Evolutionary conservation across 2,797 vertebrate genomes (phyloP).

Genomic region (Synaphobranchus kaupii): DNA sequence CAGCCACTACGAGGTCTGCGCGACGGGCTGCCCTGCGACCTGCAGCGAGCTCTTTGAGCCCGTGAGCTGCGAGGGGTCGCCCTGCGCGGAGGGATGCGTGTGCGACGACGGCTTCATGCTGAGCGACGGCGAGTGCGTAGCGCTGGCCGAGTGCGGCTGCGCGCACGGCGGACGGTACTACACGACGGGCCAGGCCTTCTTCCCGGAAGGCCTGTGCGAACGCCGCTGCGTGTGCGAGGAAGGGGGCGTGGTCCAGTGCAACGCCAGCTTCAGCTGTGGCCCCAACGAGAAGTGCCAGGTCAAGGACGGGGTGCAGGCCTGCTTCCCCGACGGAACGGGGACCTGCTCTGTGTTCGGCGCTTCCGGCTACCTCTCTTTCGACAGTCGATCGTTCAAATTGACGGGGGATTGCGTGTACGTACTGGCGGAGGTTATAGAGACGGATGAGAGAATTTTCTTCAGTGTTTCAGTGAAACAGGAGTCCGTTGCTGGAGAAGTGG

Average conservation of each 20-base stretch:
- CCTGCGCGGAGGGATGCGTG: conserved; percentile 68
- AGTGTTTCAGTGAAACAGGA: conserved; percentile 55
- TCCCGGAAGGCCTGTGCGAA: conserved; percentile 42
- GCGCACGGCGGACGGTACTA: conserved; percentile 61
- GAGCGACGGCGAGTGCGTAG: conserved; percentile 65
- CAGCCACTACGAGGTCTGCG: conserved; percentile 73
- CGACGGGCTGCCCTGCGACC: conserved; percentile 59
- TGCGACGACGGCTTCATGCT: conserved; percentile 67
- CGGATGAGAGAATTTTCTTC: conserved; percentile 50
- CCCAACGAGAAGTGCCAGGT: conserved; percentile 60
- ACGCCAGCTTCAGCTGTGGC: conserved; percentile 54
- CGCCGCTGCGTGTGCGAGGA: conserved; percentile 63
- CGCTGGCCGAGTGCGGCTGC: conserved; percentile 70
- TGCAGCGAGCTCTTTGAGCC: conserved; percentile 46
- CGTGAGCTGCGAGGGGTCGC: conserved; percentile 43
- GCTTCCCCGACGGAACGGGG: conserved; percentile 55
- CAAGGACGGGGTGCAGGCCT: conserved; percentile 58
- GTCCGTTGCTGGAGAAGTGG: conserved; percentile 6
- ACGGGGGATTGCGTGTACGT: conserved; percentile 65
- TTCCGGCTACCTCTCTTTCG: conserved; percentile 66
- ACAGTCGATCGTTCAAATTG: conserved; percentile 57
- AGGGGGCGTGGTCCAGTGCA: conserved; percentile 50
- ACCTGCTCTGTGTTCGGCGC: conserved; percentile 65
- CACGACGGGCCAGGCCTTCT: conserved; percentile 56
- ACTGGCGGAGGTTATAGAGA: conserved; percentile 50